phyloP scores from a whole-genome alignment of 2,888 invertebrate species.

The Acanthococcus lagerstroemiae region DNA sequence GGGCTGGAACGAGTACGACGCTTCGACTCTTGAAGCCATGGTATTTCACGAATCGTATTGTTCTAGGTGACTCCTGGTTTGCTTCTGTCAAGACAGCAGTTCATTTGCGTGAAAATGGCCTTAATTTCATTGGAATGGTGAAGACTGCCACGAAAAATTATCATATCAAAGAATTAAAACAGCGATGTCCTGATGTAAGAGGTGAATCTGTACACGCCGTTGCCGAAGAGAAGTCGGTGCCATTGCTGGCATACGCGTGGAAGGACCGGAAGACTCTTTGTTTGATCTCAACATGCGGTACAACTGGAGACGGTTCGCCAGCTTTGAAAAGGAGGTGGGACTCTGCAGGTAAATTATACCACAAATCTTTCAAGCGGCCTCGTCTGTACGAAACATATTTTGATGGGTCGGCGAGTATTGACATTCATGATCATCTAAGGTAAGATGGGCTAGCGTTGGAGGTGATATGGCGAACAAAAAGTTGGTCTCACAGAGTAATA shows the following conservation, averaged over 20 bases:
- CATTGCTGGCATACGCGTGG: neutral
- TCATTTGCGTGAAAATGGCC: neutral
- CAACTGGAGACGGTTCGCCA: neutral
- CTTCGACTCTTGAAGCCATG: neutral
- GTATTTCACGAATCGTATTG: neutral
- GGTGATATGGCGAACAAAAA: neutral
- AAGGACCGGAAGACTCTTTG: neutral
- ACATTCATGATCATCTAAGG: neutral
- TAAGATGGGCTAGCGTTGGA: neutral
- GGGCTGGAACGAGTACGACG: neutral
- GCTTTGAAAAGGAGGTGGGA: neutral
- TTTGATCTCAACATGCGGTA: neutral
- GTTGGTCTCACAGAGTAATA: neutral
- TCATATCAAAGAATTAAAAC: neutral
- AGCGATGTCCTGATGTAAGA: neutral
- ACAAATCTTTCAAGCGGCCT: neutral
- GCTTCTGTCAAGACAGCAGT: neutral
- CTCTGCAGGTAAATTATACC: neutral
- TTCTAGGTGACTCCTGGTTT: conserved; percentile 1
- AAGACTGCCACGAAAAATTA: neutral
- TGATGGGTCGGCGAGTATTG: neutral
- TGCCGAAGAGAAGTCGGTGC: neutral
- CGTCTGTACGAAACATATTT: neutral
- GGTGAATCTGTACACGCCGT: neutral
- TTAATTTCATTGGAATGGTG: neutral